phyloP scores from a whole-genome alignment of 2,888 invertebrate species.

The Eristalis arbustorum region DNA sequence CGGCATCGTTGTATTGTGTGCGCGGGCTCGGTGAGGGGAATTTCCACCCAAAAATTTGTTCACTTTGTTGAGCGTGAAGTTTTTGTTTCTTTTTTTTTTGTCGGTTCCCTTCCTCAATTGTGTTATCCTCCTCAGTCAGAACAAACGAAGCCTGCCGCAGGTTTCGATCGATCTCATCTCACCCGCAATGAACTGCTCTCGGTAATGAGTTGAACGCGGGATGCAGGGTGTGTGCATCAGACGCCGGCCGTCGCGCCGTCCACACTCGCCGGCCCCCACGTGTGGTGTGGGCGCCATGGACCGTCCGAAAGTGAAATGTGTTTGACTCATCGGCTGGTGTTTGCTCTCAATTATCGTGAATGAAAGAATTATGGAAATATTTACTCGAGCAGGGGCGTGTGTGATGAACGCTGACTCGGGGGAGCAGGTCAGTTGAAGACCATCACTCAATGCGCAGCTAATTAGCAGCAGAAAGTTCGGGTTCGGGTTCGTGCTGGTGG shows the following conservation, averaged over 20 bases:
- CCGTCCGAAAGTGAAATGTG: conserved; percentile 3
- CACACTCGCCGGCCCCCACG: no score
- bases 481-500: conserved; percentile 17
- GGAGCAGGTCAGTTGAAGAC: neutral
- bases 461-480: conserved; percentile 29
- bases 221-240: neutral
- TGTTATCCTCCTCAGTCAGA: neutral
- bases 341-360: conserved; percentile 43
- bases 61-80: conserved; percentile 9
- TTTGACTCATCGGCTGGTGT: conserved; percentile 1
- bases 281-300: no score
- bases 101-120: neutral
- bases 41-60: conserved; percentile 16
- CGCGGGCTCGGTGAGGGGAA: neutral
- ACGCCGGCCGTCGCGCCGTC: neutral
- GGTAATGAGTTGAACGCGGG: neutral
- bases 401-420: neutral
- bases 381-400: conserved; percentile 5
- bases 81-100: neutral
- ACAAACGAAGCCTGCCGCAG: neutral
- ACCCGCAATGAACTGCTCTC: neutral
- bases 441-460: conserved; percentile 8
- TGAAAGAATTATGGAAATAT: conserved; percentile 28
- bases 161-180: neutral
- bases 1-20: neutral